Base-by-base conservation (phyloP, 2,888 invertebrate species). In the Habrosyne pyritoides region DNA sequence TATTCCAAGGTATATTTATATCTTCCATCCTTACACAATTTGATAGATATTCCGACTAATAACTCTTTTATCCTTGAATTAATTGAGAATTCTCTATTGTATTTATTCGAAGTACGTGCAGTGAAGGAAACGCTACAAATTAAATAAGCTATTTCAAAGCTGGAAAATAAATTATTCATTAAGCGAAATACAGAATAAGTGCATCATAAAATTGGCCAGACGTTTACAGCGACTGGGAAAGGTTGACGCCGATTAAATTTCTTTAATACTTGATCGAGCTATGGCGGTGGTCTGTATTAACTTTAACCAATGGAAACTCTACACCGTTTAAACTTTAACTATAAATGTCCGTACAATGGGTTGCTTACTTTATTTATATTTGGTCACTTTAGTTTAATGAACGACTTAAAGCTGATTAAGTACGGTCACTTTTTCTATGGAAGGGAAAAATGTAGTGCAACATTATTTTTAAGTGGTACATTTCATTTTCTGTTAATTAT, bases 221-320 rank as follows among this genome's bases (percentile, higher is more conserved):
- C 59, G 60, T 6, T 56, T 42, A 50, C 54, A 28, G 22, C 56
- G 46, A 21, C 28, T 28, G 54, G 51, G 52, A 53, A 52, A 50
- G 57, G 56, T 65, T 60, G 57, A 59, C 51, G 59, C 21, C 61
- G 61, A 72, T 71, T 73, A 67, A 71, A 60, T 73, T 73, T 66
- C 72, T 62, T 63, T 66, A 64, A 72, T 64, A 56, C 63, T 49
- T 59, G 60, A 66, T 66, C 57, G 63, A 49, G 48, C 64, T 61
- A 49, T 42, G 55, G 50, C 47, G 67, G 73, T 73, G 69, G 71
- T 71, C 73, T 59, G 65, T 55, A 64, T 59, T 55, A 59, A 55
- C 60, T 57, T 54, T 49, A 62, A 55, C 59, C 18, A 28, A 18
- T 21, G 26, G 49, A 28, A 49, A 49, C 22, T 28, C 49, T 49